Conservation (phyloP, 2,888 invertebrate species). For the Acanthacorydalis orientalis region DNA sequence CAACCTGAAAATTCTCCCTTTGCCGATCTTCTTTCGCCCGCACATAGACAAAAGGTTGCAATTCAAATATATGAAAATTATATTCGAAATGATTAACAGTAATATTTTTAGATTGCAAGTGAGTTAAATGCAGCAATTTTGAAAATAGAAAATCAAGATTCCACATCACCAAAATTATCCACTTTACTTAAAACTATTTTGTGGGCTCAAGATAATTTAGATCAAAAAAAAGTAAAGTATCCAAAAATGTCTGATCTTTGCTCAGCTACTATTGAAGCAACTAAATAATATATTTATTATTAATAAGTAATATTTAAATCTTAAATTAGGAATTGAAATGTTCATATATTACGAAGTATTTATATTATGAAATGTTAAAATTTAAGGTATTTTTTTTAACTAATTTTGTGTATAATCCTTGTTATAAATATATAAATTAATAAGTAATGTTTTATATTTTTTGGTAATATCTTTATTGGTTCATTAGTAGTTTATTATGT, state of each 20-base stretch:
- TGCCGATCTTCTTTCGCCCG: conserved; percentile 80
- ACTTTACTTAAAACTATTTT: conserved; percentile 81
- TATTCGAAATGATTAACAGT: background rate
- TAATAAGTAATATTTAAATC: too few relatives aligned
- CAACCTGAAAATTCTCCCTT: conserved; percentile 91
- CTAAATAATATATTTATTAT: conserved; percentile 31
- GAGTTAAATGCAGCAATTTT: conserved; percentile 96
- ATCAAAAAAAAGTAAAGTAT: conserved; percentile 86
- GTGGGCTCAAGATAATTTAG: conserved; percentile 92
- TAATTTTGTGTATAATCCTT: too few relatives aligned
- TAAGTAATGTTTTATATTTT: too few relatives aligned
- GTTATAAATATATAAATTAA: too few relatives aligned
- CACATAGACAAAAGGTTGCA: conserved; percentile 79
- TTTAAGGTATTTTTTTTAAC: too few relatives aligned
- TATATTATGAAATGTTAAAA: too few relatives aligned
- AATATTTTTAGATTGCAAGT: conserved; percentile 62
- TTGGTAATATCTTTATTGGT: too few relatives aligned
- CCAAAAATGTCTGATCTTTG: conserved; percentile 90
- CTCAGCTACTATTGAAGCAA: conserved; percentile 61
- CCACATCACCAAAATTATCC: conserved; percentile 80
- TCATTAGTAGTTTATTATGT: too few relatives aligned
- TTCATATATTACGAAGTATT: too few relatives aligned
- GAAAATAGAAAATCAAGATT: conserved; percentile 81
- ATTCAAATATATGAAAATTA: background rate
- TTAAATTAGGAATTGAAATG: too few relatives aligned